Evolutionary conservation across 1,140 invertebrate species (phyloP).

Genomic region (Dreissena rostriformis): DNA sequence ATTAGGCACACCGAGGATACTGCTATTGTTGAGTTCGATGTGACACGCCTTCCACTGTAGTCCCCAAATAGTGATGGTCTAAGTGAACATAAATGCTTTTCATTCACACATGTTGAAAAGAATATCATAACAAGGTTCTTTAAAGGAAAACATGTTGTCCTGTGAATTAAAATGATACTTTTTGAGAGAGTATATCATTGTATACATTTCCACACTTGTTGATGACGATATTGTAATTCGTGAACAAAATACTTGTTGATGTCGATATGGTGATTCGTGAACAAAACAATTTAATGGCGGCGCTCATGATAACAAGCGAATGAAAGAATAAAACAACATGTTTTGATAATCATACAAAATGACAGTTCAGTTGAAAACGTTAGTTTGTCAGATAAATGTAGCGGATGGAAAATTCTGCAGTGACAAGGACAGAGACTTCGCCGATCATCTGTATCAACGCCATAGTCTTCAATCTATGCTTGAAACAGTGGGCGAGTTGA

Average conservation of each 20-base stretch:
- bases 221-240: no score
- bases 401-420: conserved; percentile 23
- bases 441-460: conserved; percentile 16
- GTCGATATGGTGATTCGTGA: not conserved
- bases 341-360: conserved; percentile 1
- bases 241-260: not conserved
- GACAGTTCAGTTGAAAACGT: conserved; percentile 23
- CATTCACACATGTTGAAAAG: no score
- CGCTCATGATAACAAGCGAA: not conserved
- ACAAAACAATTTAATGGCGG: not conserved
- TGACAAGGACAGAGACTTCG: conserved; percentile 15
- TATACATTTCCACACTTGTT: no score
- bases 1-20: no score
- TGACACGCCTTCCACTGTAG: no score
- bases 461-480: conserved; percentile 36
- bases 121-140: no score
- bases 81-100: no score
- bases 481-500: conserved; percentile 8
- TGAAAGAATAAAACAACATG: not conserved
- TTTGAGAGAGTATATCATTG: no score
- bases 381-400: conserved; percentile 29
- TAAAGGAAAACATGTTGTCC: no score
- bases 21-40: no score
- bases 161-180: no score
- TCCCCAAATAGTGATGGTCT: no score